Base-by-base conservation (phyloP, 1,140 invertebrate species). In the Amyelois transitella region DNA sequence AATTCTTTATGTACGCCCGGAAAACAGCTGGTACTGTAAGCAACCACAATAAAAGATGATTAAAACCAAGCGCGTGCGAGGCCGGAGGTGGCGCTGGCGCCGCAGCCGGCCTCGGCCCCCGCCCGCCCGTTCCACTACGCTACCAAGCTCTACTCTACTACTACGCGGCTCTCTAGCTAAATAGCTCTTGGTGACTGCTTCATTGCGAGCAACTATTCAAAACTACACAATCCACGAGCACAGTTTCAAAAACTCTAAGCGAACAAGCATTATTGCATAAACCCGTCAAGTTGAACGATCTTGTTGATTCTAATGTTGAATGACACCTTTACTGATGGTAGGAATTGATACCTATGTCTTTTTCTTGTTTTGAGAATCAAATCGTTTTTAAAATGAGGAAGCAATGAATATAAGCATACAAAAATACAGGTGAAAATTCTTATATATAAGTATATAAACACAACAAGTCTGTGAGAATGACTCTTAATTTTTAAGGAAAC, bases 21-120 rank as follows among this genome's bases (percentile, higher is more conserved):
- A 91, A 90, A 93, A 93, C 87, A 94, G 90, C 88, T 93, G 92
- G 87, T 93, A 93, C 93, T 94, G 93, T 70, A 94, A 94, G 81
- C 80, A 86, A 89, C 85, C 75, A 86, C 61, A 88, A 86, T 65
- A 81, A 81, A 77, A 48, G 72, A 56, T 70, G 57, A 72, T 77
- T 73, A 78, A 79, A 75, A 69, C 43, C 49, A 68, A 66, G 60
- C 64, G 64, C 68, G 60, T 64, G 68, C 58, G 54, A 66, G 63
- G 60, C 43, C 53, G 47, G 51, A 60, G 51, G 56, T 32, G 58
- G 68, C 62, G 69, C 38, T 48, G 61, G 53, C 50, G 54, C 54
- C 55, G 50, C 24, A 51, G 55, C 55, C 49, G 28, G 18, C 51
- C 43, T 48, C 61, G 54, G 52, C 58, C 68, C 69, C 72, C 76